These are phyloP conservation scores for Coptodon rendalli DNA, from an alignment of 2,113 vertebrate species.

Conservation along the genomic window DNA sequence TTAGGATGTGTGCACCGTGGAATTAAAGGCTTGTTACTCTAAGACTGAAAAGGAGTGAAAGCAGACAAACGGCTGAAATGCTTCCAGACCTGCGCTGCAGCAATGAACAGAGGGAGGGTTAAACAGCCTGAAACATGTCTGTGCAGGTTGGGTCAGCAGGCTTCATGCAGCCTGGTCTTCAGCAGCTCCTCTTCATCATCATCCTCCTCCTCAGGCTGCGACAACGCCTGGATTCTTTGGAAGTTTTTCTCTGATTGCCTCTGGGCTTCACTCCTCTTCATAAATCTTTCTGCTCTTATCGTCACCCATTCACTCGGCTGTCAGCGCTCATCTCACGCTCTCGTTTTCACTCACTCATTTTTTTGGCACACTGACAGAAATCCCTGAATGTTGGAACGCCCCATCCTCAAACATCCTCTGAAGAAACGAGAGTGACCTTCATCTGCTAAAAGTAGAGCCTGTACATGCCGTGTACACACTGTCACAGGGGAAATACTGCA, in stretches of 20 bases:
- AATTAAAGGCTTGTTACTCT: background rate
- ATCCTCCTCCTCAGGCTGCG: background rate
- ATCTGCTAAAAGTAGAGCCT: background rate
- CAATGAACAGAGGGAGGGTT: background rate
- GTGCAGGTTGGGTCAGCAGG: background rate
- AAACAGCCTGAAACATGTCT: rapidly evolving
- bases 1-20: background rate
- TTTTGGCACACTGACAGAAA: background rate
- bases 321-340: background rate
- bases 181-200: background rate
- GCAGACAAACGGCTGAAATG: background rate
- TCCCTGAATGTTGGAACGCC: background rate
- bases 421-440: background rate
- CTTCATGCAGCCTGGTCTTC: background rate
- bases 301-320: background rate
- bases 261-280: background rate
- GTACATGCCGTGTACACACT: background rate
- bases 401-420: background rate
- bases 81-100: background rate
- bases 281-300: background rate
- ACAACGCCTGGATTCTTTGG: background rate
- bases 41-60: background rate
- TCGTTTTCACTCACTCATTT: background rate
- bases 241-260: background rate
- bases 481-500: background rate